Base-by-base conservation (phyloP, 2,888 invertebrate species). In the Eupithecia vulgata region DNA sequence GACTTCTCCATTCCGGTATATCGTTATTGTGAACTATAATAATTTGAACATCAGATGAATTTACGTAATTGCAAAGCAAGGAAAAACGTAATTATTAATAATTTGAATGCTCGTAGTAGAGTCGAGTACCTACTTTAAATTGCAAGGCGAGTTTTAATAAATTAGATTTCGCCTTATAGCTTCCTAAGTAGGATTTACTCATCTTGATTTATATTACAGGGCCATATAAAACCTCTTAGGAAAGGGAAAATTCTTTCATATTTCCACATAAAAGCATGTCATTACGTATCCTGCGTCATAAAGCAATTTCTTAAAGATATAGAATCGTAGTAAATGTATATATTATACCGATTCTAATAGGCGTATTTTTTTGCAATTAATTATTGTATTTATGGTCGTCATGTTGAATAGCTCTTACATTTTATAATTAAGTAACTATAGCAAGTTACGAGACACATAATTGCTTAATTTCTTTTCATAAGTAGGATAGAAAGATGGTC, bases 151-250 rank as follows among this genome's bases (percentile, higher is more conserved):
- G 75, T 72, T 83, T 83, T 82, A 84, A 82, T 83, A 82, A 83
- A 85, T 83, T 74, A 85, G 82, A 84, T 85, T 85, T 84, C 80
- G 69, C 81, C 82, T 13, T 57, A 78, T 78, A 87, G 87, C 86
- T 90, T 89, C 89, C 84, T 87, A 89, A 90, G 83, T 82, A 86
- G 86, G 86, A 87, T 86, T 81, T 85, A 88, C 88, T 89, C 87
- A 89, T 90, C 84, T 89, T 84, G 83, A 84, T 86, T 85, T 82
- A 84, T 87, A 90, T 89, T 86, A 88, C 83, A 87, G 85, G 82
- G 84, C 76, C 83, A 80, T 79, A 80, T 79, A 81, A 80, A 82
- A 80, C 75, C 81, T 81, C 80, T 85, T 75, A 80, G 76, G 77
- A 78, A 75, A 74, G 78, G 79, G 76, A 81, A 74, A 77, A 77